These are phyloP conservation scores for Elmis aenea DNA, from an alignment of 2,888 invertebrate genomes.

Conservation along the genomic window DNA sequence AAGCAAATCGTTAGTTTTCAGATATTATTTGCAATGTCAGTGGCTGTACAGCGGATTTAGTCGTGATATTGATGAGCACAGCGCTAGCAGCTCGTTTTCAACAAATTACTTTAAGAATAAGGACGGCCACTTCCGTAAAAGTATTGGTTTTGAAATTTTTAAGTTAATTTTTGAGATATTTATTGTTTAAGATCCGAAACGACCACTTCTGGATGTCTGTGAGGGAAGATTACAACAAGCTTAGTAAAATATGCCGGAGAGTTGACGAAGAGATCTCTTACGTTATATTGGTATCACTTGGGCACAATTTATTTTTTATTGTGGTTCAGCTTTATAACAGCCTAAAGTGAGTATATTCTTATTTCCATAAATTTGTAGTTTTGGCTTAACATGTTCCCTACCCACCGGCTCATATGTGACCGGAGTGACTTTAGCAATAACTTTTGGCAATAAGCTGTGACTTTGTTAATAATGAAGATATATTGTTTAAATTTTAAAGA, in stretches of 20 bases:
- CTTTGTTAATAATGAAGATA: too few relatives aligned
- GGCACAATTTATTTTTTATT: constrained; percentile 67
- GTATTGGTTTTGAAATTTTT: too few relatives aligned
- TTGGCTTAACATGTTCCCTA: neutral
- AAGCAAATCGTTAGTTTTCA: too few relatives aligned
- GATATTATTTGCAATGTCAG: too few relatives aligned
- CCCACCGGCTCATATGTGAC: too few relatives aligned
- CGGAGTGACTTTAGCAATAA: too few relatives aligned
- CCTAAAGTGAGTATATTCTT: constrained; percentile 42
- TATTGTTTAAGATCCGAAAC: too few relatives aligned
- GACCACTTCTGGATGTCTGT: constrained; percentile 66
- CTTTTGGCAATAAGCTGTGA: too few relatives aligned
- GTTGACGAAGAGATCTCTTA: constrained; percentile 59
- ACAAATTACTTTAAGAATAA: constrained; percentile 31
- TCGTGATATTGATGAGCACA: constrained; percentile 37
- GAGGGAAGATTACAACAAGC: constrained; percentile 59
- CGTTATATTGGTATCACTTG: constrained; percentile 62
- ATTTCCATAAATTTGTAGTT: neutral
- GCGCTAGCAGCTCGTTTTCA: constrained; percentile 35
- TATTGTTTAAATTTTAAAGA: too few relatives aligned
- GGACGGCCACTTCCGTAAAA: neutral
- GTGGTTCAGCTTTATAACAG: constrained; percentile 65
- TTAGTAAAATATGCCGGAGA: constrained; percentile 56
- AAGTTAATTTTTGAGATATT: too few relatives aligned
- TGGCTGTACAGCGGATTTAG: constrained; percentile 39